Evolutionary conservation across 2,797 vertebrate species (phyloP).

Genomic region (Acanthurus tractus): DNA sequence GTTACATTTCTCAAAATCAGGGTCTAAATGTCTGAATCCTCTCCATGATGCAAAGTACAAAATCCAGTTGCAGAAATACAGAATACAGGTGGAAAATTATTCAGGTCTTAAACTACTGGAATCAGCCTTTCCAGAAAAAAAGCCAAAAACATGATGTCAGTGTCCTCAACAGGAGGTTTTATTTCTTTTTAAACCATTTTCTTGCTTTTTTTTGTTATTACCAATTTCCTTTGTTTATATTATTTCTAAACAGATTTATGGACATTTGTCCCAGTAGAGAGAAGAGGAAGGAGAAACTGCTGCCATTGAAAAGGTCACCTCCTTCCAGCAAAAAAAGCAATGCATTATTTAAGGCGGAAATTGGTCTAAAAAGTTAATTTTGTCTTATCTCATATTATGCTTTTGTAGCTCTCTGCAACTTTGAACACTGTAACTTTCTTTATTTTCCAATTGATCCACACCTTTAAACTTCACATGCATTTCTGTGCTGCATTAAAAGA

Average conservation of each 20-base stretch:
- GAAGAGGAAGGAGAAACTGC: too few relatives aligned
- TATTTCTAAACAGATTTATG: too few relatives aligned
- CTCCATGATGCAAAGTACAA: not conserved
- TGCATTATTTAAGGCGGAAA: not conserved
- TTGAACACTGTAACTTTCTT: too few relatives aligned
- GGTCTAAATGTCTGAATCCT: not conserved
- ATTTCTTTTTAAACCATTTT: not conserved
- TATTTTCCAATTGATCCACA: too few relatives aligned
- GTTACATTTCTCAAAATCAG: not conserved
- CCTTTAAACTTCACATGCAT: not conserved
- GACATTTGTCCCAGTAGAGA: too few relatives aligned
- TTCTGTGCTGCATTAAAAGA: not conserved
- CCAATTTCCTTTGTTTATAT: too few relatives aligned
- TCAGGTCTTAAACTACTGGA: not conserved
- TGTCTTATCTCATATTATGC: not conserved
- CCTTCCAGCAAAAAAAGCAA: not conserved
- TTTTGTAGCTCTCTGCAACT: too few relatives aligned
- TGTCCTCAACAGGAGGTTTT: not conserved
- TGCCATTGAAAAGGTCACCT: too few relatives aligned
- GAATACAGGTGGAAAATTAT: not conserved
- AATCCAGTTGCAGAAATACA: not conserved
- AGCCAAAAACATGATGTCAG: not conserved
- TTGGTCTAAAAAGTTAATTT: not conserved
- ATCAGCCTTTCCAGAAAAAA: not conserved
- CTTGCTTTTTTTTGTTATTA: not conserved